Evolutionary conservation across 2,113 vertebrate genomes (phyloP).

Genomic region (Colius striatus): DNA sequence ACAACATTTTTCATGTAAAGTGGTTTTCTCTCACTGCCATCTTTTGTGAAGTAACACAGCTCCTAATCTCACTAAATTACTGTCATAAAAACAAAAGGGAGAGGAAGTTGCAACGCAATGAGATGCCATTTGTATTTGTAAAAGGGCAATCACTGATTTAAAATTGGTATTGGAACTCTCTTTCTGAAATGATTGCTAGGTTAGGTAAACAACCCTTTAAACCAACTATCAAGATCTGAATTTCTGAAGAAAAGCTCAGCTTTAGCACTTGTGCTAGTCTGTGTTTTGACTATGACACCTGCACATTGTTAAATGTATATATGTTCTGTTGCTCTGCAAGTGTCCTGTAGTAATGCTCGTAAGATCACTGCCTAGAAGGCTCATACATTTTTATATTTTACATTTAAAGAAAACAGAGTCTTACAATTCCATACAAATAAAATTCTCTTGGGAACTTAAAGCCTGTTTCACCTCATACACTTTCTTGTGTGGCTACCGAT

Average conservation of each 20-base stretch:
- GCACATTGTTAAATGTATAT: not conserved
- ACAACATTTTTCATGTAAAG: not conserved
- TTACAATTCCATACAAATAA: not conserved
- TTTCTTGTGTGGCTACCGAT: not conserved
- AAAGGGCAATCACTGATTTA: constrained; percentile 32
- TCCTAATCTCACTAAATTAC: constrained; percentile 35
- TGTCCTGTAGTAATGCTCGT: not conserved
- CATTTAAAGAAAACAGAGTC: not conserved
- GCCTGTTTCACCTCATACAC: not conserved
- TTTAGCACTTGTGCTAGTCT: not conserved
- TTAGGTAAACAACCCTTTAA: constrained; percentile 10
- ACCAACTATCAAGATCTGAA: not conserved
- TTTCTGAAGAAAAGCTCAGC: not conserved
- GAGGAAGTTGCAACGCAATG: constrained; percentile 9
- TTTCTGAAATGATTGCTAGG: constrained; percentile 36
- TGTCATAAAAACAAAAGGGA: constrained; percentile 36
- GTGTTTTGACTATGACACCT: not conserved
- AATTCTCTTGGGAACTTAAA: not conserved
- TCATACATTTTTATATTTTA: not conserved
- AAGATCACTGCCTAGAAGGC: not conserved
- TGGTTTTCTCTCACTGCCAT: not conserved
- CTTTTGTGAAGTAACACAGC: not conserved
- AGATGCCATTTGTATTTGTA: constrained; percentile 11
- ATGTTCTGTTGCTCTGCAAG: not conserved
- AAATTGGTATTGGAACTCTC: constrained; percentile 20